Evolutionary conservation across 2,797 vertebrate genomes (phyloP).

Genomic region (Orestias chungarensis): DNA sequence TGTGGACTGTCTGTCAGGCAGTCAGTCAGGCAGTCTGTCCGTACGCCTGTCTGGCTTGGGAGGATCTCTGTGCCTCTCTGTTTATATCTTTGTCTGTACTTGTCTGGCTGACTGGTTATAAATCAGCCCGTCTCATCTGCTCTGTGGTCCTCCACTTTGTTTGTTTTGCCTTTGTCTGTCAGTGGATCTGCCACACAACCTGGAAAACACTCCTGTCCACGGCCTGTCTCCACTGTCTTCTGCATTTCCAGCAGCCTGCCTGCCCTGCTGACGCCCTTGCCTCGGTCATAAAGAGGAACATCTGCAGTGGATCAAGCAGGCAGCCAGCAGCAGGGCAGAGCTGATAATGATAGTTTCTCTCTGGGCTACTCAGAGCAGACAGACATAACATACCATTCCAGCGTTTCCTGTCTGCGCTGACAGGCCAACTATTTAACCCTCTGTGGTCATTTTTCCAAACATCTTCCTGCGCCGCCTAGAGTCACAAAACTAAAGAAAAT

Average conservation of each 20-base stretch:
- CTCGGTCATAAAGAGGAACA: constrained; percentile 66
- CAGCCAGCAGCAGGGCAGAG: constrained; percentile 44
- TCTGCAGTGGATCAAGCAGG: constrained; percentile 69
- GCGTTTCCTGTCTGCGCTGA: constrained; percentile 78
- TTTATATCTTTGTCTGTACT: constrained; percentile 41
- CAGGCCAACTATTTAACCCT: constrained; percentile 79
- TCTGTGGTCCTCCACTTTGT: constrained; percentile 26
- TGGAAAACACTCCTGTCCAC: constrained; percentile 5
- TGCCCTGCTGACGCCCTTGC: constrained; percentile 23
- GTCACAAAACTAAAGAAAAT: constrained; percentile 18
- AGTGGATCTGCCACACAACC: constrained; percentile 38
- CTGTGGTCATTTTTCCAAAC: constrained; percentile 57
- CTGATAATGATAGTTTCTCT: constrained; percentile 77
- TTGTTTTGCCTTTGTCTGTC: constrained; percentile 55
- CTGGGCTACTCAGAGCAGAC: constrained; percentile 71
- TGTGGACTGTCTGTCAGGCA: constrained; percentile 42
- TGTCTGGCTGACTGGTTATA: constrained; percentile 52
- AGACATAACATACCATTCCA: constrained; percentile 80
- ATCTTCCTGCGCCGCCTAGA: constrained; percentile 35
- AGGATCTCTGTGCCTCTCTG: constrained; percentile 31
- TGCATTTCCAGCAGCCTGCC: constrained; percentile 30
- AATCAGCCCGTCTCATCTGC: constrained; percentile 41
- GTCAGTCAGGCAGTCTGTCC: constrained; percentile 47
- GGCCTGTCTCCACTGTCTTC: constrained; percentile 20
- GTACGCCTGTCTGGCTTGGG: constrained; percentile 41